phyloP scores from a whole-genome alignment of 2,888 invertebrate species.

The Phania funesta region DNA sequence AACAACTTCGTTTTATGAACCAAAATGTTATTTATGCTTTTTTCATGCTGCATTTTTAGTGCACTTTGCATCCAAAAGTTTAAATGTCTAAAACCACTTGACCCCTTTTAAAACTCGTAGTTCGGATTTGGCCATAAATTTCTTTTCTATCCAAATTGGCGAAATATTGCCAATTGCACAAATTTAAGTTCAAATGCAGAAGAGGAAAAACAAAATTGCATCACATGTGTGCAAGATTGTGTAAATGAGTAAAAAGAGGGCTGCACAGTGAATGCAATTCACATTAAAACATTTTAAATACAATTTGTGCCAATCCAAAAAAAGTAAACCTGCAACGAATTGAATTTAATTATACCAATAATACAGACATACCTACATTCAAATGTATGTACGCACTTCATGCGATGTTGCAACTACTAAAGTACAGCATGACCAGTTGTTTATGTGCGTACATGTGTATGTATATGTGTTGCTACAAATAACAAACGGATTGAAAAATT shows the following conservation, averaged over 20 bases:
- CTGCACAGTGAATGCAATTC: slow-evolving; percentile 18
- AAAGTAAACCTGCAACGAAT: slow-evolving; percentile 60
- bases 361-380: not conserved
- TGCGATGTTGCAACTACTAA: slow-evolving; percentile 14
- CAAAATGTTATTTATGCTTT: slow-evolving; percentile 51
- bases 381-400: too few relatives aligned
- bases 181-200: slow-evolving; percentile 31
- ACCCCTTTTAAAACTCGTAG: slow-evolving; percentile 53
- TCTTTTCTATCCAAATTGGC: slow-evolving; percentile 37
- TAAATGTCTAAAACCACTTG: slow-evolving; percentile 57
- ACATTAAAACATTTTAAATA: slow-evolving; percentile 32
- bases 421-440: not conserved
- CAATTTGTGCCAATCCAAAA: slow-evolving; percentile 21
- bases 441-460: not conserved
- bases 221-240: slow-evolving; percentile 57
- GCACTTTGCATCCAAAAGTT: slow-evolving; percentile 57
- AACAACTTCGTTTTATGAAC: slow-evolving; percentile 56
- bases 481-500: slow-evolving; percentile 49
- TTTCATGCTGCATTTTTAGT: slow-evolving; percentile 55
- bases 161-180: slow-evolving; percentile 58
- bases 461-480: slow-evolving; percentile 24
- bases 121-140: slow-evolving; percentile 53
- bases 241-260: slow-evolving; percentile 12
- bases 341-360: slow-evolving; percentile 64
- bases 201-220: slow-evolving; percentile 41